Percentiles rank a stretch among this genome's conserved stretches.
phyloP scores from a whole-genome alignment of 2,113 vertebrate genomes.

The Chelonoidis abingdonii region DNA sequence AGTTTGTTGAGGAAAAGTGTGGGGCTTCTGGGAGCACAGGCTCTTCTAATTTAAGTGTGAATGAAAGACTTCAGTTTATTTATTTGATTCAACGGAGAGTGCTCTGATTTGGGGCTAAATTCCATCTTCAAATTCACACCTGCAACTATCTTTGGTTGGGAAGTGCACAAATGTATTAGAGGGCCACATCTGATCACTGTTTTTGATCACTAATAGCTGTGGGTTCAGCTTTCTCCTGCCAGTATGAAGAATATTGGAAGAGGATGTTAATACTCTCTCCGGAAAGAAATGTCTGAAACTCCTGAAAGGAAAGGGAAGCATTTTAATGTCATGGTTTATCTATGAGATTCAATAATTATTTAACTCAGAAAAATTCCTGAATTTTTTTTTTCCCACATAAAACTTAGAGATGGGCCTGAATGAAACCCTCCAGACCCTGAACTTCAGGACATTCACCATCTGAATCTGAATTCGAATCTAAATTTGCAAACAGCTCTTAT shows the following conservation, averaged over 20 bases:
- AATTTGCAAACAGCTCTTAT: neutral
- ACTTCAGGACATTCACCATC: neutral
- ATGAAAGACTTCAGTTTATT: neutral
- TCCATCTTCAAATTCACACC: neutral
- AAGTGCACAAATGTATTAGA: neutral
- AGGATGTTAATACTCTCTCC: no score
- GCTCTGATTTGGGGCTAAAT: neutral
- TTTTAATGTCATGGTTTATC: no score
- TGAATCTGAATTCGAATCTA: neutral
- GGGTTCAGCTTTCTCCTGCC: neutral
- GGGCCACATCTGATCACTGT: neutral
- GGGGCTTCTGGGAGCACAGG: neutral
- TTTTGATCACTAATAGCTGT: neutral
- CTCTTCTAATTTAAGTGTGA: neutral
- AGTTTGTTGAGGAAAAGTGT: neutral
- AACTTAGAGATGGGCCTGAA: neutral
- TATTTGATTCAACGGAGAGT: neutral
- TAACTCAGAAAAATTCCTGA: neutral
- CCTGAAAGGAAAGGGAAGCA: no score
- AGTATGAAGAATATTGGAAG: neutral
- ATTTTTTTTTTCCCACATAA: neutral
- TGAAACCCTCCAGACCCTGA: neutral
- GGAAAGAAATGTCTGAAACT: no score
- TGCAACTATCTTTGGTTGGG: neutral
- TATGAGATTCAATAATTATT: no score